Base-by-base conservation (phyloP, 2,888 invertebrate species). In the Phanerotoma sp. region DNA sequence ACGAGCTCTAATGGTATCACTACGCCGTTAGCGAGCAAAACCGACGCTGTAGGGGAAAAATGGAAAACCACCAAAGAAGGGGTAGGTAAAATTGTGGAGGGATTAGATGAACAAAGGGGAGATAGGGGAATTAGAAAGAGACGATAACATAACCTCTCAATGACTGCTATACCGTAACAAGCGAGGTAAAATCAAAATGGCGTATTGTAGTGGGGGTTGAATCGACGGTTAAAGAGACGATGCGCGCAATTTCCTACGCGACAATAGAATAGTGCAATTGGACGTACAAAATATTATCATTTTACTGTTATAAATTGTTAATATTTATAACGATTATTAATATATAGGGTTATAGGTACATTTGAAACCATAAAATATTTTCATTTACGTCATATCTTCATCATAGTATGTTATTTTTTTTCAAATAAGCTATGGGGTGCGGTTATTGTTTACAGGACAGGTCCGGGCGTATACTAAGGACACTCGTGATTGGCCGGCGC, bases 401-500 rank as follows among this genome's bases (percentile, higher is more conserved):
- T n/a, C n/a, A n/a, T n/a, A n/a, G n/a, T n/a, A n/a, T n/a, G n/a
- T n/a, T n/a, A n/a, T 42, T 41, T 42, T 40, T 22, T 21, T 40
- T 47, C 16, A 18, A 47, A 42, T 32, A 21, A 18, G 35, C 42
- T 28, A 74, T 75, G 74, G 78, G 80, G 80, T 82, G 82, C 82
- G 82, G 82, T 81, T 69, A 85, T 84, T 85, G 83, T 83, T 84
- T 84, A 86, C 84, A 83, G 83, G 83, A 81, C 82, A 70, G 71
- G 82, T 82, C 84, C 79, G 75, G 75, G 73, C 75, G 71, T 74
- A 75, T 75, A 75, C 74, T 78, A 73, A 30, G 71, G 83, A 30
- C 44, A 82, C 81, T 83, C 83, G 82, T 83, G 85, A 88, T 89
- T 88, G 88, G 88, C 83, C 82, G 82, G 78, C 82, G 84, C 85